These are phyloP conservation scores for Drosophila biarmipes DNA, from an alignment of 1,140 invertebrate species.

Conservation along the genomic window DNA sequence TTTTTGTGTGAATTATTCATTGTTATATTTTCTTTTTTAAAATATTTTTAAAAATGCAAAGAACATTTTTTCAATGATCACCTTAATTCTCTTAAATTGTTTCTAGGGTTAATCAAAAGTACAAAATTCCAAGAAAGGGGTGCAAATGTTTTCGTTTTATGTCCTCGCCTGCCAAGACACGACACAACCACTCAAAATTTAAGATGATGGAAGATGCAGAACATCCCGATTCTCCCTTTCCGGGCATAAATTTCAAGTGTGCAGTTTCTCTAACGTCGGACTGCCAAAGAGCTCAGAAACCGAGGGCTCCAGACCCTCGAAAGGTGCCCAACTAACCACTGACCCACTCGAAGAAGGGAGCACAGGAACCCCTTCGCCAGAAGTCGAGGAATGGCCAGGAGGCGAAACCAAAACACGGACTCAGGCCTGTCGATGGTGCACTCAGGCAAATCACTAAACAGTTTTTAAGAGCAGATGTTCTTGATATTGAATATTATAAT, in stretches of 20 bases:
- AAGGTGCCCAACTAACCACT: constrained; percentile 35
- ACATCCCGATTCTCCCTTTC: background rate
- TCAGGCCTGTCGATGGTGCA: background rate
- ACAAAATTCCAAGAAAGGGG: background rate
- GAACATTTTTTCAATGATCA: background rate
- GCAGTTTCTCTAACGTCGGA: constrained; percentile 46
- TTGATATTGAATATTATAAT: too few species aligned
- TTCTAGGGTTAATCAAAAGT: constrained; percentile 17
- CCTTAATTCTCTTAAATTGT: background rate
- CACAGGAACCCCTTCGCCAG: constrained; percentile 1
- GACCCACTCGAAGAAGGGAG: constrained; percentile 40
- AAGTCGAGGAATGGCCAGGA: constrained; percentile 11
- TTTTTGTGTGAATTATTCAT: background rate
- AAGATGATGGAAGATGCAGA: constrained; percentile 26
- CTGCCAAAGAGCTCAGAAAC: constrained; percentile 12
- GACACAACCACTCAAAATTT: constrained; percentile 39
- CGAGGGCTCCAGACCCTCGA: constrained; percentile 4
- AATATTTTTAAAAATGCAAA: too few species aligned
- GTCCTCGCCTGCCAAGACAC: constrained; percentile 45
- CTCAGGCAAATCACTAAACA: background rate
- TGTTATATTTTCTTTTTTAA: background rate
- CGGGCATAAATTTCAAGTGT: constrained; percentile 55
- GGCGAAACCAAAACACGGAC: constrained; percentile 20
- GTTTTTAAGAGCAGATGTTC: too few species aligned
- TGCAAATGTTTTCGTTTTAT: constrained; percentile 47